A percentile compares a stretch with the other conserved stretches of the same genome.
These are phyloP conservation scores for Lochmaea crataegi DNA, from an alignment of 2,888 invertebrate species.

Conservation along the genomic window DNA sequence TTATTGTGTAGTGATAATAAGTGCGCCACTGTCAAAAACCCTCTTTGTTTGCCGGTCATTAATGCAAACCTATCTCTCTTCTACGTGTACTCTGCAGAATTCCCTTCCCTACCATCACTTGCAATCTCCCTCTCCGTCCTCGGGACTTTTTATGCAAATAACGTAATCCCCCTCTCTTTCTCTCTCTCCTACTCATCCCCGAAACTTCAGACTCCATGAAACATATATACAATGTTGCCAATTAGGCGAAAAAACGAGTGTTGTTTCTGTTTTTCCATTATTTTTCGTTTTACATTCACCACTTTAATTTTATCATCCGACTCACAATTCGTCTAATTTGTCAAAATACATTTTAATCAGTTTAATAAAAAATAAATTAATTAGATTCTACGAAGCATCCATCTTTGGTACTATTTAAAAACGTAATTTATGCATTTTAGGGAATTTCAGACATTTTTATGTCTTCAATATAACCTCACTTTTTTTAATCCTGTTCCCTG, in stretches of 20 bases:
- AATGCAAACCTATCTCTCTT: constrained; percentile 58
- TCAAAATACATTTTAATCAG: too few relatives aligned
- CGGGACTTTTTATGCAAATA: constrained; percentile 57
- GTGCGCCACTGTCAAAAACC: constrained; percentile 43
- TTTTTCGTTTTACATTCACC: not conserved
- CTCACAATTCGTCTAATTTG: too few relatives aligned
- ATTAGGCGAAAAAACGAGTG: not conserved
- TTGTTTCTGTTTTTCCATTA: not conserved
- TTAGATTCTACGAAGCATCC: too few relatives aligned
- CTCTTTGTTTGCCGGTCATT: constrained; percentile 58
- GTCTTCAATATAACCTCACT: too few relatives aligned
- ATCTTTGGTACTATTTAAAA: too few relatives aligned
- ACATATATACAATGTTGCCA: constrained; percentile 43
- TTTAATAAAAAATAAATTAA: too few relatives aligned
- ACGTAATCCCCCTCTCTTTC: constrained; percentile 54
- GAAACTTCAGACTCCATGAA: constrained; percentile 57
- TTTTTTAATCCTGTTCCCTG: too few relatives aligned
- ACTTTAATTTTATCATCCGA: too few relatives aligned
- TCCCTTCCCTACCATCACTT: constrained; percentile 49
- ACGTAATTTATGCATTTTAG: too few relatives aligned
- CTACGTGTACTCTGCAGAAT: constrained; percentile 53
- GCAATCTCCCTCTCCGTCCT: constrained; percentile 46
- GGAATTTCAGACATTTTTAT: too few relatives aligned
- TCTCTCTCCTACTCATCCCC: constrained; percentile 56
- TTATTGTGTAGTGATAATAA: constrained; percentile 7